These are phyloP conservation scores for Cinclus cinclus DNA, from an alignment of 2,113 vertebrate species.

Conservation along the genomic window DNA sequence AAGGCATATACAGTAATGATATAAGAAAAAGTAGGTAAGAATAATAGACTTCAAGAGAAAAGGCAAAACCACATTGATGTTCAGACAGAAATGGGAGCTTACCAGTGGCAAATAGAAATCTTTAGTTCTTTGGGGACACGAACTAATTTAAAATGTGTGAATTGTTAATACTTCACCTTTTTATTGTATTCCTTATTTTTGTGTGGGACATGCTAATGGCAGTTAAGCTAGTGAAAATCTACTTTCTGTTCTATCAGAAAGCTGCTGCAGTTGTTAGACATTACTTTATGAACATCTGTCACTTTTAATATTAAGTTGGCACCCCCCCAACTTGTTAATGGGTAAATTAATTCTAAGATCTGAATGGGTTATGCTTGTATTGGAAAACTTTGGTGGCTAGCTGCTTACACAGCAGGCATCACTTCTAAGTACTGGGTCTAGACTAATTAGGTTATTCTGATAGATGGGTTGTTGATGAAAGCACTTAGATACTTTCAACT, in stretches of 20 bases:
- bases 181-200: not conserved
- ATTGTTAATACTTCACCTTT: not conserved
- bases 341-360: not conserved
- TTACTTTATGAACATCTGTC: constrained; percentile 6
- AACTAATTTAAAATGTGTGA: not conserved
- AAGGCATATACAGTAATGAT: not conserved
- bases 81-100: not conserved
- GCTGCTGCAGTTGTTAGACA: not conserved
- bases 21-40: not conserved
- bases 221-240: not conserved
- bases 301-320: not conserved
- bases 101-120: not conserved
- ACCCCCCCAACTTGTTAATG: not conserved
- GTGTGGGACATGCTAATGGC: not conserved
- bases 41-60: not conserved
- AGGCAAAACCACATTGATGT: not conserved
- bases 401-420: not conserved
- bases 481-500: too few species aligned
- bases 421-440: not conserved
- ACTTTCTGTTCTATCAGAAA: not conserved
- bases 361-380: not conserved
- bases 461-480: not conserved
- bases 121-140: not conserved
- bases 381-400: not conserved
- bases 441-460: not conserved